These are phyloP conservation scores for Cavia aperea DNA, from an alignment of 2,113 vertebrate genomes.

Conservation along the genomic window DNA sequence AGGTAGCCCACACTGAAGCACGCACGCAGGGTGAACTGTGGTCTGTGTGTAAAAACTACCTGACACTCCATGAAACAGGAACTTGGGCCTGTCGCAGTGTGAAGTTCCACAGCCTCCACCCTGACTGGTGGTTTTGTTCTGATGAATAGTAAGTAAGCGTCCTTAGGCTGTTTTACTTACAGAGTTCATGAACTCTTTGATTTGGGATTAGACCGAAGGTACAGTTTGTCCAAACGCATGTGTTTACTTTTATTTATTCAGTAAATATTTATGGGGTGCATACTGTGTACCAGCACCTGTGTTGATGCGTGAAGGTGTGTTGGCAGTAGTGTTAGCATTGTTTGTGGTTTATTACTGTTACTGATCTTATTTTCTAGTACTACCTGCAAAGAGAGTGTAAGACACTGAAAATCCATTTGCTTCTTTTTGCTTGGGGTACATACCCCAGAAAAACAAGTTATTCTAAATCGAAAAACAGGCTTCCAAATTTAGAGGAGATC, in stretches of 20 bases:
- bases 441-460: not conserved
- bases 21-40: not conserved
- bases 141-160: not conserved
- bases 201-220: not conserved
- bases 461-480: not conserved
- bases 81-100: not conserved
- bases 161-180: not conserved
- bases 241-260: not conserved
- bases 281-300: not conserved
- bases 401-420: not conserved
- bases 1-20: not conserved
- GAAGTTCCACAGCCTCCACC: not conserved
- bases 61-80: accelerated
- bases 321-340: not conserved
- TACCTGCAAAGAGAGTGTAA: not conserved
- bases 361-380: not conserved
- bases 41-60: not conserved
- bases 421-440: not conserved
- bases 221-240: not conserved
- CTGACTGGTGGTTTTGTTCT: not conserved
- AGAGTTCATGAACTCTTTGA: not conserved
- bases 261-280: not conserved
- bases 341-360: not conserved
- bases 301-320: not conserved
- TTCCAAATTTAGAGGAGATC: not conserved